phyloP scores from a whole-genome alignment of 2,797 vertebrate species.

The Tapirus indicus region DNA sequence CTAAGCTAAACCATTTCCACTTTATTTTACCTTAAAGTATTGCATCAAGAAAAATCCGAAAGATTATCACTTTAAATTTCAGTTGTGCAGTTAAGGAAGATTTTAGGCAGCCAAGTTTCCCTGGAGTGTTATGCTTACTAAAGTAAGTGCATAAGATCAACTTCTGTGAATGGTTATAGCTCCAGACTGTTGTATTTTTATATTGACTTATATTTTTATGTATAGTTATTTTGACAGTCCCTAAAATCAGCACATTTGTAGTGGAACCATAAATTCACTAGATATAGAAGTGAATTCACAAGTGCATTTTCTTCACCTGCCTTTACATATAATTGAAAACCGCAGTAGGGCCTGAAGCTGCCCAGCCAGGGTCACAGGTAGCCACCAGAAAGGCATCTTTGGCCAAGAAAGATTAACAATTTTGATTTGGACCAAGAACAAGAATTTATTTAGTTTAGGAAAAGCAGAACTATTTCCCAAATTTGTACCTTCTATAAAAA shows the following conservation, averaged over 20 bases:
- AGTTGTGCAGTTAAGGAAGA: background rate
- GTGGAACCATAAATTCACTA: background rate
- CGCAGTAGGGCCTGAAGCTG: background rate
- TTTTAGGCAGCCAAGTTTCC: background rate
- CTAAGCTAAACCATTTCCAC: background rate
- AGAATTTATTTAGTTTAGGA: slow-evolving; percentile 73
- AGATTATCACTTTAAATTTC: background rate
- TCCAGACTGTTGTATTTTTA: background rate
- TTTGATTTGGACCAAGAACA: background rate
- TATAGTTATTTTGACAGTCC: background rate
- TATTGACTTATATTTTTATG: slow-evolving; percentile 37
- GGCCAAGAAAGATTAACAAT: background rate
- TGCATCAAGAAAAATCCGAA: background rate
- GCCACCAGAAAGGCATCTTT: background rate
- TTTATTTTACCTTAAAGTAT: slow-evolving; percentile 29
- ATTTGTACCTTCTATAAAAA: slow-evolving; percentile 64
- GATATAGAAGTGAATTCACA: background rate
- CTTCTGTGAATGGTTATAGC: background rate
- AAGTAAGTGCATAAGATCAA: background rate
- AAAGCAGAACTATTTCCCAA: slow-evolving; percentile 64
- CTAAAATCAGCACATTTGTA: background rate
- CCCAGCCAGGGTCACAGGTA: background rate
- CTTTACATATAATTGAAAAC: background rate
- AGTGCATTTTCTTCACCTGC: background rate
- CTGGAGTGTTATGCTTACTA: background rate